These are phyloP conservation scores for Sceloporus tristichus DNA, from an alignment of 2,113 vertebrate species.

Conservation along the genomic window DNA sequence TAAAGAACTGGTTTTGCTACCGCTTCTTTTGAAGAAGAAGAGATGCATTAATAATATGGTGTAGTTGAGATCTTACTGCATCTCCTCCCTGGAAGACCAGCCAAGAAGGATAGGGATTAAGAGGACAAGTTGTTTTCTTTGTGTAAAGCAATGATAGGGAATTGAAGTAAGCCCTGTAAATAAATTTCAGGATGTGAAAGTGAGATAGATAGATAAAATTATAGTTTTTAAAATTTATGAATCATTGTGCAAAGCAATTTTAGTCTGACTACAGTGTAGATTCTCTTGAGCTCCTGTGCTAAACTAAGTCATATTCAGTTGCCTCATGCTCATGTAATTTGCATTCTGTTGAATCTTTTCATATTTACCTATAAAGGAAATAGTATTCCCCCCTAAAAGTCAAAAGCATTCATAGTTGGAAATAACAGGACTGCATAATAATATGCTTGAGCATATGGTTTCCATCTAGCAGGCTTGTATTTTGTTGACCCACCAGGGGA, in stretches of 20 bases:
- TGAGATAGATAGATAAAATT: background rate
- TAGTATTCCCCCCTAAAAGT: background rate
- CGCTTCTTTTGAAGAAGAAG: no score
- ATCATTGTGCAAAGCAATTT: slow-evolving; percentile 10
- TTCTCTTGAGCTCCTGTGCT: background rate
- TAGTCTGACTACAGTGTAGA: slow-evolving; percentile 3
- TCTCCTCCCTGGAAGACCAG: no score
- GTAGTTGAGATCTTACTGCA: no score
- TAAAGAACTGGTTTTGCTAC: no score
- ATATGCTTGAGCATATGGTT: background rate
- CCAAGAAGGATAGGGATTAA: no score
- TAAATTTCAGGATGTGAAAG: background rate
- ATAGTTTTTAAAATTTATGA: slow-evolving; percentile 20
- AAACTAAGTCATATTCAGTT: background rate
- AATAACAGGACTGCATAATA: no score
- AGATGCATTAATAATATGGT: no score
- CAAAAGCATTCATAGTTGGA: slow-evolving; percentile 12
- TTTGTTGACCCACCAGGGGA: no score
- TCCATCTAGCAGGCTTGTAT: background rate
- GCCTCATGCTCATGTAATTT: background rate
- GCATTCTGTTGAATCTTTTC: background rate
- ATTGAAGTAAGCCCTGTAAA: background rate
- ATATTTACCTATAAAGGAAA: background rate
- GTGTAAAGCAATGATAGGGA: slow-evolving; percentile 1
- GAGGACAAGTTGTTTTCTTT: no score